A percentile compares a stretch with the other conserved stretches of the same genome.
phyloP scores from a whole-genome alignment of 2,888 invertebrate species.

The Sericinus montela region DNA sequence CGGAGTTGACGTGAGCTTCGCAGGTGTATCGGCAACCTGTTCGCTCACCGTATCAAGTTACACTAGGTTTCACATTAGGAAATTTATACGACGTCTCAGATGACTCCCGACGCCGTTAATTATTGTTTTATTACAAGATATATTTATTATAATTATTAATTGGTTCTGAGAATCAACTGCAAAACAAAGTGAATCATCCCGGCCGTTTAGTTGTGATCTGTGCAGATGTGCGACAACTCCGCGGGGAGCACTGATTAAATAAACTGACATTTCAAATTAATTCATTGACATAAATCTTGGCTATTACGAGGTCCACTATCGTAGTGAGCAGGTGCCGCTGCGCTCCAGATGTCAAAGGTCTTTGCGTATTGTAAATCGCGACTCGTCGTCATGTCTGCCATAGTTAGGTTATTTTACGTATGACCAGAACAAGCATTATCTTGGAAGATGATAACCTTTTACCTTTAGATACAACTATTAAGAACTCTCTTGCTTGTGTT shows the following conservation, averaged over 20 bases:
- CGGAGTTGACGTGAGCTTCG: conserved; percentile 53
- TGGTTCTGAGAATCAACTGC: conserved; percentile 67
- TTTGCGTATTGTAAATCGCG: conserved; percentile 38
- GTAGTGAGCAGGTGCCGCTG: conserved; percentile 47
- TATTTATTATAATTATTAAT: conserved; percentile 72
- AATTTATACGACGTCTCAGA: conserved; percentile 74
- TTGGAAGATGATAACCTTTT: conserved; percentile 6
- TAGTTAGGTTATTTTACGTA: conserved; percentile 19
- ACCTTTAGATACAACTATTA: conserved; percentile 8
- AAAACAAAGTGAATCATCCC: conserved; percentile 75
- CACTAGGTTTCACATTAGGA: conserved; percentile 77
- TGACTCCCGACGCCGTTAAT: conserved; percentile 71
- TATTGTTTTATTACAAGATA: conserved; percentile 73
- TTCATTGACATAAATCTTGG: conserved; percentile 62
- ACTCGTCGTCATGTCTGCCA: conserved; percentile 48
- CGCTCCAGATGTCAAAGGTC: conserved; percentile 50
- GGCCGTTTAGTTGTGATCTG: conserved; percentile 44
- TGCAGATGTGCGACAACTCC: conserved; percentile 52
- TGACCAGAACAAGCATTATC: conserved; percentile 1
- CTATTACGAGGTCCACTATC: conserved; percentile 59
- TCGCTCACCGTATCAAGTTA: conserved; percentile 61
- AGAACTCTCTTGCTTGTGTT: neutral
- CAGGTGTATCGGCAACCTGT: conserved; percentile 68
- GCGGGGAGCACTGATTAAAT: conserved; percentile 67
- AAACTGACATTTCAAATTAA: conserved; percentile 74